Percentiles rank a stretch among this genome's conserved stretches.
These are phyloP conservation scores for Mimachlamys varia DNA, from an alignment of 2,888 invertebrate species.

Conservation along the genomic window DNA sequence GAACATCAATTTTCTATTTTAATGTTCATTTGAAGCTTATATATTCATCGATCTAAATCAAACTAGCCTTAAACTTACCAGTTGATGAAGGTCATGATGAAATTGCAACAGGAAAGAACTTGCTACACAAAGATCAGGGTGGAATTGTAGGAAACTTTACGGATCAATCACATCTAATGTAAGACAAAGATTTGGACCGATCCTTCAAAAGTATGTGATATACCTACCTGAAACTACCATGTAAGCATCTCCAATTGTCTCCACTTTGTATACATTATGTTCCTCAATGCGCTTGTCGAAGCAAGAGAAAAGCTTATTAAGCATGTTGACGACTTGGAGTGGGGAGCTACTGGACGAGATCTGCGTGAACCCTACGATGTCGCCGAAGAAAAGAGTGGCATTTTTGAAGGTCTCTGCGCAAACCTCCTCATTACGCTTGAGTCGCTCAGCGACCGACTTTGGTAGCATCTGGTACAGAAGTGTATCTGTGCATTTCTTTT, in stretches of 20 bases:
- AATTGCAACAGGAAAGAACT: too few relatives aligned
- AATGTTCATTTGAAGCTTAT: too few relatives aligned
- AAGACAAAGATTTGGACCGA: too few relatives aligned
- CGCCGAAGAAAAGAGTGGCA: constrained; percentile 75
- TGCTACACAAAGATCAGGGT: too few relatives aligned
- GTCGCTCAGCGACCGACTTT: constrained; percentile 76
- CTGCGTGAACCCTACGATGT: constrained; percentile 75
- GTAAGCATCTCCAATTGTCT: constrained; percentile 75
- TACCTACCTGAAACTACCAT: constrained; percentile 71
- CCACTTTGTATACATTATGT: constrained; percentile 76
- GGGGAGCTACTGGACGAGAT: constrained; percentile 74
- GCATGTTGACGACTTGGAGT: constrained; percentile 72
- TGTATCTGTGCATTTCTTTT: constrained; percentile 74
- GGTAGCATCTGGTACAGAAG: constrained; percentile 79
- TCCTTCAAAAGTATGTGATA: too few relatives aligned
- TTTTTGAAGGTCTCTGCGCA: constrained; percentile 71
- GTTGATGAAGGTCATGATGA: too few relatives aligned
- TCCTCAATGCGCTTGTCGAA: constrained; percentile 70
- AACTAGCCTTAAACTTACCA: too few relatives aligned
- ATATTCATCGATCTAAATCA: too few relatives aligned
- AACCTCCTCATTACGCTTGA: constrained; percentile 72
- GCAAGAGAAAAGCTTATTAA: constrained; percentile 72
- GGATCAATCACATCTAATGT: too few relatives aligned
- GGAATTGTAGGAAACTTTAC: too few relatives aligned
- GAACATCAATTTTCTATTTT: too few relatives aligned